A percentile compares a stretch with the other conserved stretches of the same genome.
Conservation (phyloP, 2,113 vertebrate genomes). For the Phyllostomus discolor region DNA sequence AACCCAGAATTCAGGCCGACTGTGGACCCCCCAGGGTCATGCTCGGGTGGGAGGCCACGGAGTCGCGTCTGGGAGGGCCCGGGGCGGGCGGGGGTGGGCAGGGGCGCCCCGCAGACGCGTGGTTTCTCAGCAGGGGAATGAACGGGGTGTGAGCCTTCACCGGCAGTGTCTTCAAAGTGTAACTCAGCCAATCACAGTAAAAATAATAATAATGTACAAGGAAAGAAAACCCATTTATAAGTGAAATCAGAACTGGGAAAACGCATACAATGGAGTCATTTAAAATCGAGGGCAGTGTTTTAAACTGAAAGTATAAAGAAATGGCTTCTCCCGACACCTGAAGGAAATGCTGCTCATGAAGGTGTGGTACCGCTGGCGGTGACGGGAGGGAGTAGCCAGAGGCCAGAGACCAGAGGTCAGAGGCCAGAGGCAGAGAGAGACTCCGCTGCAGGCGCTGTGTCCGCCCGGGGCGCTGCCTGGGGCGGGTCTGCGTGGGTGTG, state of each 20-base stretch:
- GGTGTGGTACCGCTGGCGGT: too few species aligned
- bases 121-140: not conserved
- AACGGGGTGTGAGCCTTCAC: not conserved
- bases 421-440: too few species aligned
- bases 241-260: not conserved
- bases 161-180: slow-evolving; percentile 1
- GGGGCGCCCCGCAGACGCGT: not conserved
- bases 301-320: not conserved
- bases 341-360: not conserved
- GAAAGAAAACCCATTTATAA: not conserved
- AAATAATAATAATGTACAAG: not conserved
- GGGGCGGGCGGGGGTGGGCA: not conserved
- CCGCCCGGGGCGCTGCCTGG: not conserved
- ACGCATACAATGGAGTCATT: not conserved
- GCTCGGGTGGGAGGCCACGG: not conserved
- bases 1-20: not conserved
- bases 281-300: not conserved
- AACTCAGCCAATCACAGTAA: not conserved
- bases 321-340: not conserved
- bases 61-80: not conserved
- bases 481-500: not conserved
- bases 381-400: too few species aligned
- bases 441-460: too few species aligned
- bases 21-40: not conserved
- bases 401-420: too few species aligned